Evolutionary conservation across 2,797 vertebrate genomes (phyloP).

Genomic region (Ateles fusciceps): DNA sequence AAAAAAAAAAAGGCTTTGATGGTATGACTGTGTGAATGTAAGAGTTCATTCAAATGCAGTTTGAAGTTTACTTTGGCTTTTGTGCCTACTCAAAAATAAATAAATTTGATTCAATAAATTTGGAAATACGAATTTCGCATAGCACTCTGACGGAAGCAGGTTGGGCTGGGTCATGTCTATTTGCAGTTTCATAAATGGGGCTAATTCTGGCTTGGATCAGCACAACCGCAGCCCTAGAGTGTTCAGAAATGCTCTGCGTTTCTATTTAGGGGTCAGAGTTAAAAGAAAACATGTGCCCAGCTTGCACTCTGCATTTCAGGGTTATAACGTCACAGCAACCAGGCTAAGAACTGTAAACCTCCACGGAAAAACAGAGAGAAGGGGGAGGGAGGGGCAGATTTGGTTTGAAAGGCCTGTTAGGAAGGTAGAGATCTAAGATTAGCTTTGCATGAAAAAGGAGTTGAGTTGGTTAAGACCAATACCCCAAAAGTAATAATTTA

Average conservation of each 20-base stretch:
- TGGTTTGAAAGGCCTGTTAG: neutral
- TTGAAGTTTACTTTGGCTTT: conserved; percentile 62
- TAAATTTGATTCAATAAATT: conserved; percentile 57
- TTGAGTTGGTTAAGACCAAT: neutral
- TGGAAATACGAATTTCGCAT: conserved; percentile 50
- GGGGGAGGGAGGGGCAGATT: neutral
- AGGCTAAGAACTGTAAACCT: neutral
- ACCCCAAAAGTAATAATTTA: neutral
- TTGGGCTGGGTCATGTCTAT: conserved; percentile 33
- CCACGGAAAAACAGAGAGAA: neutral
- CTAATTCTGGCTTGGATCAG: conserved; percentile 58
- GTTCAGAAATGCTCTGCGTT: conserved; percentile 56
- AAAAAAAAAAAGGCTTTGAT: neutral
- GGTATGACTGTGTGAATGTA: neutral
- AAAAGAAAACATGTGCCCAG: conserved; percentile 60
- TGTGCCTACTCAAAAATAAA: conserved; percentile 56
- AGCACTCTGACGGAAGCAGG: conserved; percentile 32
- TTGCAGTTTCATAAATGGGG: conserved; percentile 61
- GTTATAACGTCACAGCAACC: neutral
- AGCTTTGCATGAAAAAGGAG: neutral
- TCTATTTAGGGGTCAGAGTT: conserved; percentile 59
- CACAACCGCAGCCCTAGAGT: neutral
- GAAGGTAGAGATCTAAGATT: neutral
- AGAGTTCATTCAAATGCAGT: conserved; percentile 52
- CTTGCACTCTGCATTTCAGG: conserved; percentile 16